phyloP scores from a whole-genome alignment of 2,113 vertebrate species.

The Picathartes gymnocephalus region DNA sequence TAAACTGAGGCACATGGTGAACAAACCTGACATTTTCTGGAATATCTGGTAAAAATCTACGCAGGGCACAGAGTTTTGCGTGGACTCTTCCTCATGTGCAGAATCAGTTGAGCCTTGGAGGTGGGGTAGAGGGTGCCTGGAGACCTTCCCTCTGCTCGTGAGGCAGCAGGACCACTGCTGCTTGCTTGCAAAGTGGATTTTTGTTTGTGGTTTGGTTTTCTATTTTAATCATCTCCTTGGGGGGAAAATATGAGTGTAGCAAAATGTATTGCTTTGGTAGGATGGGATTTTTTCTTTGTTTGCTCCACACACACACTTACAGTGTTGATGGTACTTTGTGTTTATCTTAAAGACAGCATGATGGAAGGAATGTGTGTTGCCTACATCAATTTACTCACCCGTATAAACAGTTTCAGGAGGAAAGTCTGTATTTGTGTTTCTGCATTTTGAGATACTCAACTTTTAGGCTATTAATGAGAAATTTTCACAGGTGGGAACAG shows the following conservation, averaged over 20 bases:
- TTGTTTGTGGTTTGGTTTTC: slow-evolving; percentile 42
- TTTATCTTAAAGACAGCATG: slow-evolving; percentile 60
- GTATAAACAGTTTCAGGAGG: slow-evolving; percentile 57
- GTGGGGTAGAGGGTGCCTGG: accelerated
- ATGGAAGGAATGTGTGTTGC: slow-evolving; percentile 64
- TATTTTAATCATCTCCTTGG: slow-evolving; percentile 37
- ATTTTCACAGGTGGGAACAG: slow-evolving; percentile 58
- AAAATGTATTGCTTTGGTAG: slow-evolving; percentile 24
- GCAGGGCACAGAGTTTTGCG: not conserved
- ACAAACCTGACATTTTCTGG: not conserved
- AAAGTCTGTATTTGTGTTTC: slow-evolving; percentile 51
- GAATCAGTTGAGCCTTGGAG: not conserved
- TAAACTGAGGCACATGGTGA: not conserved
- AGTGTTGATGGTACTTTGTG: slow-evolving; percentile 60
- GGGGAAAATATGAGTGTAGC: slow-evolving; percentile 39
- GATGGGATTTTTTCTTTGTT: slow-evolving; percentile 53
- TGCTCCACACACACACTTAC: not conserved
- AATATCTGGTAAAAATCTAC: not conserved
- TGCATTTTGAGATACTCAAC: not conserved
- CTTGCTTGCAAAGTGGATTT: not conserved
- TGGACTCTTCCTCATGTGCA: accelerated
- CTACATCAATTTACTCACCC: slow-evolving; percentile 23
- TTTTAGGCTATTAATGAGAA: slow-evolving; percentile 46
- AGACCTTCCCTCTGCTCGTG: not conserved
- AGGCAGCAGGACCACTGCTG: not conserved